Conservation (phyloP, 2,888 invertebrate genomes). For the Limnephilus auricula region DNA sequence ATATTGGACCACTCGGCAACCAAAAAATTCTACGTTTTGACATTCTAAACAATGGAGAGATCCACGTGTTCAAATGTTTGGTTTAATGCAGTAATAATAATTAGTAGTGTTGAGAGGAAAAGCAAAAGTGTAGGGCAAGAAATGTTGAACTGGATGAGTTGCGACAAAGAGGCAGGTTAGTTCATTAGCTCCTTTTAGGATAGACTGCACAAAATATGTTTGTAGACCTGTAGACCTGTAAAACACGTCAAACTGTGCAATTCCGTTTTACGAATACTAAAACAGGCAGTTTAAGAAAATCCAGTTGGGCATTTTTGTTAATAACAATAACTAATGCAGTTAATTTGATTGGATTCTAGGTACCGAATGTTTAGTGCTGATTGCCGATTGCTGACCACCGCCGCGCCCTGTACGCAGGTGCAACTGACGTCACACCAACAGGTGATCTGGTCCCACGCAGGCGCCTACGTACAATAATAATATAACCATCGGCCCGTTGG, state of each 20-base stretch:
- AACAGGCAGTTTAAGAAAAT: neutral
- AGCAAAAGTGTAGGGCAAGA: too few relatives aligned
- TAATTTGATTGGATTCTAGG: neutral
- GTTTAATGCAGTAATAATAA: too few relatives aligned
- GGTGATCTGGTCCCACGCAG: constrained; percentile 29
- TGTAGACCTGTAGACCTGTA: neutral
- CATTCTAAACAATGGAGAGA: too few relatives aligned
- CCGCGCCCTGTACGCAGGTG: neutral
- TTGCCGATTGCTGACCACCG: neutral
- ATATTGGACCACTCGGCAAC: neutral
- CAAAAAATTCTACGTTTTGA: neutral
- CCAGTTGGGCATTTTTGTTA: neutral
- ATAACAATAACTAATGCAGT: neutral
- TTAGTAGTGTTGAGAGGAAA: too few relatives aligned
- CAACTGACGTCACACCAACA: constrained; percentile 28
- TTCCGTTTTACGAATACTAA: too few relatives aligned
- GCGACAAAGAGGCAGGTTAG: neutral
- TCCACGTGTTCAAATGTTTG: too few relatives aligned
- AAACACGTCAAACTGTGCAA: neutral
- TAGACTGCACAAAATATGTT: neutral
- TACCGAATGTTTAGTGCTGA: constrained; percentile 25
- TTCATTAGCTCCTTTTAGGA: neutral
- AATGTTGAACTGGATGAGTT: too few relatives aligned
- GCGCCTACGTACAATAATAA: constrained; percentile 27
- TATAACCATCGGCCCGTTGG: neutral